Conservation (phyloP, 2,797 vertebrate genomes). For the Hozukius guyotensis region DNA sequence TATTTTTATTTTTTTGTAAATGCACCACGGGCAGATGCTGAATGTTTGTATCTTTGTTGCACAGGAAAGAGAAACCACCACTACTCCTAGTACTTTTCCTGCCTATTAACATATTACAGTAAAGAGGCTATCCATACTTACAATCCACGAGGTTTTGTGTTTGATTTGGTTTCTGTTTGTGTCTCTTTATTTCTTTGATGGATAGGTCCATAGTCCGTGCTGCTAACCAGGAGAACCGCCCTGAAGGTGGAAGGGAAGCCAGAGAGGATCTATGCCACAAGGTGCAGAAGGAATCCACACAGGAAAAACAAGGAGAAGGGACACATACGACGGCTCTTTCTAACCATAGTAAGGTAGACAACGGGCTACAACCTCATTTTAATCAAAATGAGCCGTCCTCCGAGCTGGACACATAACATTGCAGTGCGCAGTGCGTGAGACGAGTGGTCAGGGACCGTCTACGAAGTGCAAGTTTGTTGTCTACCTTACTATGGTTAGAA, state of each 20-base stretch:
- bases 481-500: no score
- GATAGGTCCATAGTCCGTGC: neutral
- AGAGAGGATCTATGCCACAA: neutral
- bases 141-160: neutral
- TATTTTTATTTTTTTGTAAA: neutral
- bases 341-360: no score
- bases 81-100: neutral
- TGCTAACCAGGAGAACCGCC: neutral
- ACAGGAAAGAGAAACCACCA: neutral
- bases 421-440: no score
- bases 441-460: no score
- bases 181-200: neutral
- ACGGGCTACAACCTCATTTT: no score
- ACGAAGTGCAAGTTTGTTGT: no score
- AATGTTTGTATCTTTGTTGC: neutral
- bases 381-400: no score
- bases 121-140: neutral
- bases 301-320: fast-evolving
- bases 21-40: neutral
- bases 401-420: no score
- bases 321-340: no score
- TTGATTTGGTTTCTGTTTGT: neutral
- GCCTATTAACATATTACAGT: neutral
- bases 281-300: neutral
- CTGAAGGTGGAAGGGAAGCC: neutral